phyloP scores from a whole-genome alignment of 2,888 invertebrate species.

The Drosophila prostipennis region DNA sequence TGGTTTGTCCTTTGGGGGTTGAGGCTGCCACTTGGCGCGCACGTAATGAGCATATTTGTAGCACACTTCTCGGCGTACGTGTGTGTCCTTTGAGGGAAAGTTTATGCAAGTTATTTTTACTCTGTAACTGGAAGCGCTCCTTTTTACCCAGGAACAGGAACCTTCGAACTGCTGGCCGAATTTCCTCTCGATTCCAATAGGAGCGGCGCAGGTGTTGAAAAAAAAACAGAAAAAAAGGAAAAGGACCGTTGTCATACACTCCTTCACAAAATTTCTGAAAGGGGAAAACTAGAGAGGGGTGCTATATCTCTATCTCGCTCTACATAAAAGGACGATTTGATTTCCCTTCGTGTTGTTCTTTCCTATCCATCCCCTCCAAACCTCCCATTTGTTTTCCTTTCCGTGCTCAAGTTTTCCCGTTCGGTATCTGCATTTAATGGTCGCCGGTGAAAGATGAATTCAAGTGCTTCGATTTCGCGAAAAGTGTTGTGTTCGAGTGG shows the following conservation, averaged over 20 bases:
- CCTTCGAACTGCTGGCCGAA: constrained; percentile 25
- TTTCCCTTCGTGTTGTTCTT: constrained; percentile 32
- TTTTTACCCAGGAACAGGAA: not conserved
- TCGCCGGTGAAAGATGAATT: constrained; percentile 27
- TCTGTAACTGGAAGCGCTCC: constrained; percentile 11
- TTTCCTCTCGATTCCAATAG: constrained; percentile 31
- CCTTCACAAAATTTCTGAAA: not conserved
- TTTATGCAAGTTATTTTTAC: constrained; percentile 73
- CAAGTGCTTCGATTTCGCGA: constrained; percentile 38
- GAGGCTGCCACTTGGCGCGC: constrained; percentile 58
- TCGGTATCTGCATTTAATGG: constrained; percentile 64
- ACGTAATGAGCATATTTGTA: constrained; percentile 78
- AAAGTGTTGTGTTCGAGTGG: constrained; percentile 17
- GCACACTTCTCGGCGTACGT: constrained; percentile 66
- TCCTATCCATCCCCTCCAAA: not conserved
- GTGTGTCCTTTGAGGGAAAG: constrained; percentile 70
- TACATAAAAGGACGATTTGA: constrained; percentile 16
- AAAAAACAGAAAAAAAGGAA: constrained; percentile 1
- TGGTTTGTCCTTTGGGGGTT: constrained; percentile 6
- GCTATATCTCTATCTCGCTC: not conserved
- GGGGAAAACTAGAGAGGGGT: not conserved
- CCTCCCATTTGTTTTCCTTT: not conserved
- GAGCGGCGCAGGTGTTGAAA: constrained; percentile 58
- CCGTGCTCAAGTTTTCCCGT: constrained; percentile 4
- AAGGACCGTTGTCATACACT: constrained; percentile 28